phyloP scores from a whole-genome alignment of 2,113 vertebrate genomes.

The Eclectus roratus region DNA sequence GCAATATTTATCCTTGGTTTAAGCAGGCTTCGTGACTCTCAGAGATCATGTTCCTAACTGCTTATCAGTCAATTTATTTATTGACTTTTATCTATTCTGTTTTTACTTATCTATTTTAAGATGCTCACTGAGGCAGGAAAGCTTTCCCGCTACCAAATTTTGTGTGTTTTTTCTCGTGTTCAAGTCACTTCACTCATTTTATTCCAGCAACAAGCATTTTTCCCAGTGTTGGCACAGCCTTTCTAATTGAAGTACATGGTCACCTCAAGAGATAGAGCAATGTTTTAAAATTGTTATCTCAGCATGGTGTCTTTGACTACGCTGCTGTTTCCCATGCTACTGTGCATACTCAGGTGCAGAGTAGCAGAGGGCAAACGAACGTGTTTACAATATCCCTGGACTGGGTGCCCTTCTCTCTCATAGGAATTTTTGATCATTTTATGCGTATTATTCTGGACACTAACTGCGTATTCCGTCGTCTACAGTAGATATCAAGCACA shows the following conservation, averaged over 20 bases:
- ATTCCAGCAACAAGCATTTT: background rate
- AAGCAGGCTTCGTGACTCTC: background rate
- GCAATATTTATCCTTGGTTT: background rate
- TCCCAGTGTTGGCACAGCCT: background rate
- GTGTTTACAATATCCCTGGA: background rate
- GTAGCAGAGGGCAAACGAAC: background rate
- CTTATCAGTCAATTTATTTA: background rate
- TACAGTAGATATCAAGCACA: background rate
- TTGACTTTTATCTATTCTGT: background rate
- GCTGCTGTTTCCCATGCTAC: background rate
- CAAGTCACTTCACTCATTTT: background rate
- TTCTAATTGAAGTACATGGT: background rate
- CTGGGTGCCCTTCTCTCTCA: background rate
- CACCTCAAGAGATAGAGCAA: background rate
- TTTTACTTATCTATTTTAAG: background rate
- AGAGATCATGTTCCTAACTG: background rate
- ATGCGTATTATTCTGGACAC: background rate
- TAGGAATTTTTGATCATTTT: background rate
- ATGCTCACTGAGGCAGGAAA: background rate
- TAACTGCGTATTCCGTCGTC: background rate
- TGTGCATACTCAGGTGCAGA: background rate
- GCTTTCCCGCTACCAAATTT: background rate
- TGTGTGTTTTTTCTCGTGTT: background rate
- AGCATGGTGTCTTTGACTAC: background rate
- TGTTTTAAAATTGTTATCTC: background rate